Evolutionary conservation across 2,113 vertebrate genomes (phyloP).

Genomic region (Sardina pilchardus): DNA sequence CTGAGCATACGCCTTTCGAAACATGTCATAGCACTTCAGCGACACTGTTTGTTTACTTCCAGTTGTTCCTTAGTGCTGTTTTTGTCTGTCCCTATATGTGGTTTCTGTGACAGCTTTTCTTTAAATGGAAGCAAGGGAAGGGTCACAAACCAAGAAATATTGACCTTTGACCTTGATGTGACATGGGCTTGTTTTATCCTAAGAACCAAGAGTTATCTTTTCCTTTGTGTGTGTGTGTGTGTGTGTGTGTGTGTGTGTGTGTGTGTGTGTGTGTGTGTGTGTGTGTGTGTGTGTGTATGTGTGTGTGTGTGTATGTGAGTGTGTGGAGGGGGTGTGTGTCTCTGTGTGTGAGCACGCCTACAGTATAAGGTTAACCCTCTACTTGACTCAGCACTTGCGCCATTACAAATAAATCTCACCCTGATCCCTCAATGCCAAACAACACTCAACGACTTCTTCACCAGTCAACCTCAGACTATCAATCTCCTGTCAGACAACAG

Average conservation of each 20-base stretch:
- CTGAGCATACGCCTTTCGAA: not conserved
- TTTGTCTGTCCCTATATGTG: not conserved
- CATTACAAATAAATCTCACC: not conserved
- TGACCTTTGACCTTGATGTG: not conserved
- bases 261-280: not conserved
- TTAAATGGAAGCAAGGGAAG: not conserved
- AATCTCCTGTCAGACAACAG: not conserved
- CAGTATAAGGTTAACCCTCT: not conserved
- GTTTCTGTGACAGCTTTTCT: not conserved
- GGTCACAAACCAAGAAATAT: not conserved
- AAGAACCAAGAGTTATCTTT: not conserved
- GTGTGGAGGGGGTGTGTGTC: no score
- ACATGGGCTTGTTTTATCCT: not conserved
- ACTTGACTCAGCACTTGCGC: not conserved
- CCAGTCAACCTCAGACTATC: not conserved
- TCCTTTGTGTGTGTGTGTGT: no score
- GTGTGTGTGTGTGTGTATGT: not conserved
- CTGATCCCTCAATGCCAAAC: not conserved
- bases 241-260: no score
- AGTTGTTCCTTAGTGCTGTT: not conserved
- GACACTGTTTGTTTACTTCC: not conserved
- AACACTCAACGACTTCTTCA: not conserved
- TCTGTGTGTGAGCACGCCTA: no score
- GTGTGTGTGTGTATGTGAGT: no score
- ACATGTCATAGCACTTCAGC: not conserved